Percentiles rank a stretch among this genome's conserved stretches.
Conservation (phyloP, 2,113 vertebrate genomes). For the Morone chrysops region DNA sequence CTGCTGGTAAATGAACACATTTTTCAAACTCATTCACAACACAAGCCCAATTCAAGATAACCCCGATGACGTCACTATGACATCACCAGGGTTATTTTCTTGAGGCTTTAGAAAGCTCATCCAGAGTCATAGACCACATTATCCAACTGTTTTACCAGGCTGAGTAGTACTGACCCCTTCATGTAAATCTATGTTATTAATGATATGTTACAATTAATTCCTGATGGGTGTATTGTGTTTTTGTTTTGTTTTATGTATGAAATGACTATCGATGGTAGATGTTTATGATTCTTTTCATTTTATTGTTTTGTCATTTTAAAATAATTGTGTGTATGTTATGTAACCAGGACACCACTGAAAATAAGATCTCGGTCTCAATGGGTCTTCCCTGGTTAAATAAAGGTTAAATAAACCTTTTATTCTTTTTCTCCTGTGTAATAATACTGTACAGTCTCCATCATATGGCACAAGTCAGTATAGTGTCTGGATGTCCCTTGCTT, state of each 20-base stretch:
- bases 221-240: too few relatives aligned
- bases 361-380: too few relatives aligned
- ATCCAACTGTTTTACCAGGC: neutral
- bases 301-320: too few relatives aligned
- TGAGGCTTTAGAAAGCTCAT: neutral
- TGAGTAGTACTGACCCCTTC: neutral
- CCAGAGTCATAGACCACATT: neutral
- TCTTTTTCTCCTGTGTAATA: conserved; percentile 2
- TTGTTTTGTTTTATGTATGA: too few relatives aligned
- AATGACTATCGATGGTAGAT: too few relatives aligned
- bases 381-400: neutral
- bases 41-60: neutral
- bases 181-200: neutral
- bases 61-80: neutral
- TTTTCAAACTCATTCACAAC: neutral
- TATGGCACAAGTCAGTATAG: neutral
- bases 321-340: too few relatives aligned
- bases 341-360: too few relatives aligned
- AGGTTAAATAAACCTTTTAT: neutral
- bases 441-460: neutral
- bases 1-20: neutral
- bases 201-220: too few relatives aligned
- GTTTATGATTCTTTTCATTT: too few relatives aligned
- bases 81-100: neutral
- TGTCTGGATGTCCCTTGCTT: neutral